Evolutionary conservation across 2,797 vertebrate species (phyloP), one percentile per base, ranked within the genome.

Genomic region (Silurus lanzhouensis): DNA sequence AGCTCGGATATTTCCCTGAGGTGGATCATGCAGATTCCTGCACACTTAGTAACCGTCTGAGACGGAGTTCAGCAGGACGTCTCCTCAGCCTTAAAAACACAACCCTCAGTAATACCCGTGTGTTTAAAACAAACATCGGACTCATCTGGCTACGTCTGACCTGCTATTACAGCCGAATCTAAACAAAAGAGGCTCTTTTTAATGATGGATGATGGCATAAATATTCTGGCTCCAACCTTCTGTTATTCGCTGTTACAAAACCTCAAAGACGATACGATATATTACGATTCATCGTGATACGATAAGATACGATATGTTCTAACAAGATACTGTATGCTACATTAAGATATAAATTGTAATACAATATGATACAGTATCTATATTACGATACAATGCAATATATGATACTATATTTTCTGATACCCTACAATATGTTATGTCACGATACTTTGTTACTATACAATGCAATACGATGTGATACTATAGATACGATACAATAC

Each of bases 71-170:
- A 81, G 15, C 72, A 58, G 83, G 60, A 64, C 12, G 6, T 25
- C n/a, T 17, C 31, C 63, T 13, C 38, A 38, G 64, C 22, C 22
- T 64, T 71, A 80, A 71, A 80, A 81, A 55, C 67, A 80, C 76
- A 38, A 14, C n/a, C 27, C 25, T 63, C 67, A 72, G 77, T 58
- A 74, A 44, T 74, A 74, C 27, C 17, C 46, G 14, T 48, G 57
- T 58, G 27, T 76, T 81, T 67, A 75, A 75, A 81, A 19, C 64
- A 64, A 72, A 74, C 68, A 71, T 31, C 77, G 20, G 27, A 74
- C 78, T 46, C 77, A 17, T 44, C 68, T 85, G 61, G 61, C 67
- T 86, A 85, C 82, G 55, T 81, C 85, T 86, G 89, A 85, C 82
- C 90, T 88, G 86, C 84, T 83, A 86, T 63, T 20, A 58, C 77